Percentiles rank a stretch among this genome's conserved stretches.
Evolutionary conservation across 2,113 vertebrate species (phyloP).

Genomic region (Bubo scandiacus): DNA sequence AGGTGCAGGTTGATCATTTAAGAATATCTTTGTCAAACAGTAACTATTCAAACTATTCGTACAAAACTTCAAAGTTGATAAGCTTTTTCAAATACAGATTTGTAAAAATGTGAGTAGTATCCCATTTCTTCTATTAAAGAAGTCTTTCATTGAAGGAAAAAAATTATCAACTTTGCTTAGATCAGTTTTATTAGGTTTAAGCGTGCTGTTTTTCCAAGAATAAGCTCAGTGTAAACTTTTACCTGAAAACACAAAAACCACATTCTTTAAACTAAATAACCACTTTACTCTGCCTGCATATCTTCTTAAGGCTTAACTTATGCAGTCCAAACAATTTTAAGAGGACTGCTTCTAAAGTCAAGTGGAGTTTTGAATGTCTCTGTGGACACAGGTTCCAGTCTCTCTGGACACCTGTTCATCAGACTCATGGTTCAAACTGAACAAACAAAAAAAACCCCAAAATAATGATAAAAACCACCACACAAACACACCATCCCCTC

Average conservation of each 20-base stretch:
- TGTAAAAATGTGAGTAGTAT: neutral
- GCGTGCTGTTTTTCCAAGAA: neutral
- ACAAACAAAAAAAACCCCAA: neutral
- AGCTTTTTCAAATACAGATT: neutral
- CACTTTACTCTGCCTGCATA: neutral
- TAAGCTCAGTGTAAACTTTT: neutral
- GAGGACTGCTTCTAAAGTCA: neutral
- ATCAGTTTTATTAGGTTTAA: neutral
- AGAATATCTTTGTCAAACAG: neutral
- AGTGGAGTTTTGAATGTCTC: neutral
- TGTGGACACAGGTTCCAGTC: neutral
- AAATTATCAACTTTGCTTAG: neutral
- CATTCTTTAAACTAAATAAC: neutral
- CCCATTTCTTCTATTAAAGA: neutral
- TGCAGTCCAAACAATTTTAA: slow-evolving; percentile 9
- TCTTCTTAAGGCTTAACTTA: neutral
- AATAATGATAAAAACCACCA: neutral
- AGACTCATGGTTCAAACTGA: neutral
- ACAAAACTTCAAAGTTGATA: neutral
- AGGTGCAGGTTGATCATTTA: neutral
- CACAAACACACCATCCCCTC: neutral
- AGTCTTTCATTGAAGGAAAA: neutral
- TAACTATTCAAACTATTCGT: neutral
- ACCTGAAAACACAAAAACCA: neutral
- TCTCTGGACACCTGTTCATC: neutral